Percentiles rank a stretch among this genome's conserved stretches.
Evolutionary conservation across 2,113 vertebrate genomes (phyloP).

Genomic region (Oryzias celebensis): DNA sequence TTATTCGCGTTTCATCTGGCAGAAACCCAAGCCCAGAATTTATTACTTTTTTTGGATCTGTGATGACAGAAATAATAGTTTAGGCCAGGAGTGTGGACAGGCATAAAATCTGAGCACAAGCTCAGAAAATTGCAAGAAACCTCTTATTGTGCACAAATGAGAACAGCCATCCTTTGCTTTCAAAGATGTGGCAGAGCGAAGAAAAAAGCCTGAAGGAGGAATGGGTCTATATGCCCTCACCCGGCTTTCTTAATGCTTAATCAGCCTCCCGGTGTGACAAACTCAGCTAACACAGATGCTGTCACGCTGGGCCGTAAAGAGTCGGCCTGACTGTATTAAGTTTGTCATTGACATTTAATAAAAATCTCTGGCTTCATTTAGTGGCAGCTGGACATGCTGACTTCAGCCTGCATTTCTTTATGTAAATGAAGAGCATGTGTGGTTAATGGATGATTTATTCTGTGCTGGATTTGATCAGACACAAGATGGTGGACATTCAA

Average conservation of each 20-base stretch:
- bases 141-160: slow-evolving; percentile 29
- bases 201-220: slow-evolving; percentile 15
- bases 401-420: neutral
- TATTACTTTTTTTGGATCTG: neutral
- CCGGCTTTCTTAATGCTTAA: slow-evolving; percentile 37
- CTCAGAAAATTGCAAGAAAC: slow-evolving; percentile 16
- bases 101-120: slow-evolving; percentile 10
- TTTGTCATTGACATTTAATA: slow-evolving; percentile 14
- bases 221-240: slow-evolving; percentile 25
- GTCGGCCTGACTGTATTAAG: slow-evolving; percentile 13
- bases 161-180: slow-evolving; percentile 16
- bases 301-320: slow-evolving; percentile 34
- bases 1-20: too few relatives aligned
- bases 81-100: neutral
- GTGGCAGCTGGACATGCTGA: slow-evolving; percentile 9
- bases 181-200: slow-evolving; percentile 30
- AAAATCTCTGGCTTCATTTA: slow-evolving; percentile 4
- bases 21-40: too few relatives aligned
- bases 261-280: slow-evolving; percentile 57
- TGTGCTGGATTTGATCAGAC: neutral
- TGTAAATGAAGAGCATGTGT: slow-evolving; percentile 5
- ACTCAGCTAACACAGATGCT: slow-evolving; percentile 31
- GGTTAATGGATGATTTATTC: slow-evolving; percentile 10
- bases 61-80: slow-evolving; percentile 12
- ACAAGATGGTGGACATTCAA: slow-evolving; percentile 1